Conservation (phyloP, 2,888 invertebrate genomes). For the Drosophila limbata region DNA sequence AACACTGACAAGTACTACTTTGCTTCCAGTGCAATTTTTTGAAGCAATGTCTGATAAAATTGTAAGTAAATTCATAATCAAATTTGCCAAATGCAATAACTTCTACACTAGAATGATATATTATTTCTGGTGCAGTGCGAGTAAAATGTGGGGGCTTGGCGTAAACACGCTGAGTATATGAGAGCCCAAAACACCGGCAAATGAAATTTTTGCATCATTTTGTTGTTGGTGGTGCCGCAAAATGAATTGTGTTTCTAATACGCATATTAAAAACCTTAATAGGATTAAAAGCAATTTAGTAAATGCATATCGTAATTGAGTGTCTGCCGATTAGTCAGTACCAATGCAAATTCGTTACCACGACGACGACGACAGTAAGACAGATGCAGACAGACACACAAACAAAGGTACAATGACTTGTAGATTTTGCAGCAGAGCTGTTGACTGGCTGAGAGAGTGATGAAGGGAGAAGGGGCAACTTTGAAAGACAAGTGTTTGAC, state of each 20-base stretch:
- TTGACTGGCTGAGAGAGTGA: background rate
- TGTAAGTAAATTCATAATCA: constrained; percentile 66
- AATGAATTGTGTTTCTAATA: constrained; percentile 21
- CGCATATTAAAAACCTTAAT: background rate
- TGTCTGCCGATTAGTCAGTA: constrained; percentile 1
- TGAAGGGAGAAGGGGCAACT: background rate
- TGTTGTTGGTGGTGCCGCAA: constrained; percentile 42
- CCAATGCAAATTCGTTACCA: constrained; percentile 31
- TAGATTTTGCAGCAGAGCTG: constrained; percentile 63
- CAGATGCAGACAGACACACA: constrained; percentile 33
- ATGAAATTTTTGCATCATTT: constrained; percentile 39
- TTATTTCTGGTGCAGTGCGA: background rate
- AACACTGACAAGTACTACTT: constrained; percentile 30
- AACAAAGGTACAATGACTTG: constrained; percentile 74
- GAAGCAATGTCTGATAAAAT: constrained; percentile 71
- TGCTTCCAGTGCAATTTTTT: constrained; percentile 52
- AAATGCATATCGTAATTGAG: background rate
- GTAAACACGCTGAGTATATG: background rate
- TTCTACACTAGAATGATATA: background rate
- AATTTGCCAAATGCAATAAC: background rate
- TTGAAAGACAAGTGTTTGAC: constrained; percentile 24
- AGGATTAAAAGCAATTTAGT: background rate
- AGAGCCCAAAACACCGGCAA: constrained; percentile 61
- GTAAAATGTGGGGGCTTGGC: background rate
- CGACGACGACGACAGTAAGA: constrained; percentile 18